Evolutionary conservation across 1,140 invertebrate genomes (phyloP).

Genomic region (Drosophila parabipectinata): DNA sequence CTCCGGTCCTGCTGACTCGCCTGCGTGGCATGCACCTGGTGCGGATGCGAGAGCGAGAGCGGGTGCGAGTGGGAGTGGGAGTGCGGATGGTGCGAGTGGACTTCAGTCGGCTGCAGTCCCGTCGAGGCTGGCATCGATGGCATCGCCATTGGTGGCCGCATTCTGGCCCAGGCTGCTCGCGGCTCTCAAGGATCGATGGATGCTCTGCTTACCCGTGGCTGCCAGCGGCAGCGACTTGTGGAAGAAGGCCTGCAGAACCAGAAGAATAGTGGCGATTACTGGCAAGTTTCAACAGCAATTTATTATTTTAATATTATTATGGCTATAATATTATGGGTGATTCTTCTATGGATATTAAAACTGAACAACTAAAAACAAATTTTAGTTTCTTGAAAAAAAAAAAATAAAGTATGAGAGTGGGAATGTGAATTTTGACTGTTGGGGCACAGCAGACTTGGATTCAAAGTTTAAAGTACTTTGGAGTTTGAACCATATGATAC

Average conservation of each 20-base stretch:
- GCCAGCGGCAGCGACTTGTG: slow-evolving; percentile 48
- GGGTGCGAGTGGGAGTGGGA: not conserved
- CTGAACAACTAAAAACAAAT: too few relatives aligned
- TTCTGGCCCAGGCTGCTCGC: slow-evolving; percentile 39
- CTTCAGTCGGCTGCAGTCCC: slow-evolving; percentile 70
- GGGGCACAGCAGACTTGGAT: too few relatives aligned
- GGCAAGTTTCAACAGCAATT: too few relatives aligned
- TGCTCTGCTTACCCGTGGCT: slow-evolving; percentile 63
- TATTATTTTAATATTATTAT: too few relatives aligned
- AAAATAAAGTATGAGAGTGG: too few relatives aligned
- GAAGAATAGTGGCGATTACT: not conserved
- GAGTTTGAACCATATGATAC: too few relatives aligned
- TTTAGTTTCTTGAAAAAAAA: too few relatives aligned
- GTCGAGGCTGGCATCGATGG: slow-evolving; percentile 50
- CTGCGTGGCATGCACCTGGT: slow-evolving; percentile 42
- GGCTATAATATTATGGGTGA: too few relatives aligned
- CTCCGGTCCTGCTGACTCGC: slow-evolving; percentile 30
- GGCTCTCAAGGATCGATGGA: not conserved
- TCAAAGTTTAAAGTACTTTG: too few relatives aligned
- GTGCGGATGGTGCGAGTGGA: slow-evolving; percentile 39
- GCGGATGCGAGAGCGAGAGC: slow-evolving; percentile 15
- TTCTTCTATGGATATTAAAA: too few relatives aligned
- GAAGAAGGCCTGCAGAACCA: slow-evolving; percentile 33
- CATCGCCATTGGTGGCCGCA: slow-evolving; percentile 68
- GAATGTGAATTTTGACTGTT: too few relatives aligned